Base-by-base conservation (phyloP, 2,888 invertebrate species). In the Heliconius sara region DNA sequence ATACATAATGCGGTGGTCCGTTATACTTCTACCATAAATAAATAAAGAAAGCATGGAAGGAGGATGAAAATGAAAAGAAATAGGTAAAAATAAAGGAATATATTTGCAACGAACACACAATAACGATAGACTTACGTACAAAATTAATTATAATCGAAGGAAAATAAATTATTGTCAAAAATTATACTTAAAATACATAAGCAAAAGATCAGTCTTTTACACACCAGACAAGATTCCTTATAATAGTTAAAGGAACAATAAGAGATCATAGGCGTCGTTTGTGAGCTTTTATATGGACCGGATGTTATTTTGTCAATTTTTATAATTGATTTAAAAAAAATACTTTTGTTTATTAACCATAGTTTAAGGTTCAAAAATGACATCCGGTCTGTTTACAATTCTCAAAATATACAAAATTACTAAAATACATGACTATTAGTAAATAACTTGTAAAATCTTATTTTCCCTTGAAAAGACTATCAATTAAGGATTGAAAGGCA, bases 91-190 rank as follows among this genome's bases (percentile, higher is more conserved):
- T 93, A 95, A 94, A 94, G 92, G 91, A 93, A 91, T 95, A 94
- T 95, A 95, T 95, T 95, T 95, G 95, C 93, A 95, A 95, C 95
- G 93, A 93, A 94, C 94, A 94, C 95, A 93, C 91, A 91, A 87
- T 94, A 93, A 95, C 95, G 93, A 92, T 89, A 91, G 88, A 91
- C 90, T 93, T 91, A 93, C 89, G 91, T 89, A 90, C 87, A 89
- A 91, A 86, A 84, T 85, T 87, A 85, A 85, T 84, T 86, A 85
- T 84, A 86, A 86, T 84, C 84, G 87, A 91, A 91, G 91, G 90
- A 91, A 90, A 90, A 89, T 90, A 91, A 88, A 85, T 85, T 85
- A 85, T 85, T 84, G 83, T 83, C 83, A 84, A 84, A 83, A 83
- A 81, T 79, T 82, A 80, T 80, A 83, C 87, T 87, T 87, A 88